Evolutionary conservation across 2,888 invertebrate genomes (phyloP).

Genomic region (Isotomurus palustris): DNA sequence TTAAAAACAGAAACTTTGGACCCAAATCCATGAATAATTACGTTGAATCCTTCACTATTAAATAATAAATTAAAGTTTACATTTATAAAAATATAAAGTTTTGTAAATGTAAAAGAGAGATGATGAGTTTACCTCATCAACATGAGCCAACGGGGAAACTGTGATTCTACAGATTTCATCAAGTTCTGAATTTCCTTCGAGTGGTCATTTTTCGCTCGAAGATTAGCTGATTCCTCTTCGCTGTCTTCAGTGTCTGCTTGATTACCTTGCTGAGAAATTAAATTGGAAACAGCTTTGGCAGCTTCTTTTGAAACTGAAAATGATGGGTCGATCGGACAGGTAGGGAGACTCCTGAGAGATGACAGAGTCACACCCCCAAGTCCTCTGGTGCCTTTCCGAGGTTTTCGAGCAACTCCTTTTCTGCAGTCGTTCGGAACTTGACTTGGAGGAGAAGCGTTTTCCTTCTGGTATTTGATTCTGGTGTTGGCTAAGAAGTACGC

Average conservation of each 20-base stretch:
- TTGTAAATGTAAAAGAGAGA: not conserved
- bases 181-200: constrained; percentile 12
- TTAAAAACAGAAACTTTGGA: constrained; percentile 77
- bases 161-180: constrained; percentile 11
- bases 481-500: not conserved
- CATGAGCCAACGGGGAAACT: constrained; percentile 38
- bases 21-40: constrained; percentile 83
- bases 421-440: not conserved
- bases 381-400: constrained; percentile 21
- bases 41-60: constrained; percentile 75
- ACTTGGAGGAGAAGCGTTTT: not conserved
- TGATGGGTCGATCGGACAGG: too few species aligned
- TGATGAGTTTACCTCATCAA: constrained; percentile 28
- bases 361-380: constrained; percentile 13
- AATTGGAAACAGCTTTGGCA: constrained; percentile 7
- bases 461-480: not conserved
- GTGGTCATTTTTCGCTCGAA: too few species aligned
- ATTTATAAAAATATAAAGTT: not conserved
- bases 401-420: constrained; percentile 8
- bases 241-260: too few species aligned
- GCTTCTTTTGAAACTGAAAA: constrained; percentile 36
- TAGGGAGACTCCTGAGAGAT: constrained; percentile 17
- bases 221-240: too few species aligned
- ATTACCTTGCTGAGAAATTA: constrained; percentile 9
- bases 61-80: constrained; percentile 11